Base-by-base conservation (phyloP, 2,797 vertebrate species). In the Pseudochromis fuscus region DNA sequence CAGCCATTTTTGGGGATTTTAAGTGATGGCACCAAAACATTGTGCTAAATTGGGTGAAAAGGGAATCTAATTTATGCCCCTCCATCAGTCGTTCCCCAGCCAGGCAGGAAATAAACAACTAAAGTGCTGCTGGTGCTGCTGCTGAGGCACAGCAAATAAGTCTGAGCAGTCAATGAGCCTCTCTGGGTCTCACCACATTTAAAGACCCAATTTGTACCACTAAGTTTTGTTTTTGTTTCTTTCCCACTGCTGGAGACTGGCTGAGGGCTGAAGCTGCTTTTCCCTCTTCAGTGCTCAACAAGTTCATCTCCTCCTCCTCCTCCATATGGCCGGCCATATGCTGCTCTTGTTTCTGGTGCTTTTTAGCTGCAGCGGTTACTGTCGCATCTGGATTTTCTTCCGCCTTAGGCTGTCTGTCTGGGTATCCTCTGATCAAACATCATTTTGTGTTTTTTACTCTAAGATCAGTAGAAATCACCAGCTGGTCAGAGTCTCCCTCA, bases 361-460 rank as follows among this genome's bases (percentile, higher is more conserved):
- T 46, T 65, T 52, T 42, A 16, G 52, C 59, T 38, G 11, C 30
- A 19, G 55, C 15, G 27, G 66, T 75, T 68, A 35, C 28, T 62
- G 52, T 61, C 64, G 60, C 33, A 68, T 75, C 46, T 79, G n/a
- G 18, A 56, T 71, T 67, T 72, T 75, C 49, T 65, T 58, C 62
- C 37, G 79, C 81, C 81, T 31, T 37, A 18, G 60, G 81, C 62
- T 23, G 42, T 69, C 21, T 37, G 44, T 33, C 65, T 1, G 13
- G 66, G 73, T 78, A 58, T 76, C 75, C 79, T 81, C 75, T 74
- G 77, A 77, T 79, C 46, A 81, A 61, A 70, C 53, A 61, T 58
- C 3, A 51, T 64, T 61, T 72, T 0, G 15, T 25, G 72, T 64
- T 53, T 74, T 15, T 79, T 60, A 65, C 73, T 75, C 56, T 16